Base-by-base conservation (phyloP, 2,797 vertebrate genomes). In the Parauchenoglanis punctatus region DNA sequence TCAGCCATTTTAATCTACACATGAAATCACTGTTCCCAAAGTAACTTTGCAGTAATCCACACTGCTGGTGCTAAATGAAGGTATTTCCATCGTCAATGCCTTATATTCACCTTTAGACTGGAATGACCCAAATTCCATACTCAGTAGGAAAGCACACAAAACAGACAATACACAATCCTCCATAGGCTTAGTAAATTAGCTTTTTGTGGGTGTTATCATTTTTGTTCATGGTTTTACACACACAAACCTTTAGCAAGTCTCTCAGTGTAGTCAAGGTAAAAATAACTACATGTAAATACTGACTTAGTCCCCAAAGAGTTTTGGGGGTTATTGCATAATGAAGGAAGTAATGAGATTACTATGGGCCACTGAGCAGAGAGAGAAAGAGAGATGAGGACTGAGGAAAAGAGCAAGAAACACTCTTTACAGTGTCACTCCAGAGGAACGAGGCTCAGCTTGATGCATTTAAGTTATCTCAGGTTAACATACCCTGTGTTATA, bases 291-390 rank as follows among this genome's bases (percentile, higher is more conserved):
- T 52, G 15, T 65, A 59, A 83, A 78, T 70, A 73, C 67, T 58
- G 28, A 75, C n/a, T n/a, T 77, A 25, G 3, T 82, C 31, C 68
- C 44, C 28, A 58, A 49, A 84, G 73, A 70, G 87, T 87, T 40
- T 86, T 82, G 70, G 83, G 70, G 52, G 35, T 87, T 67, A 90
- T 89, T 88, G 86, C 65, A 31, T 89, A 87, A 86, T 18, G 61
- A 65, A 87, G 72, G 73, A 86, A 87, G 76, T 90, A 89, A 86
- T 89, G 52, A 86, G 40, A 87, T 87, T 84, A 81, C 25, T 65
- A 65, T 49, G 85, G 88, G 87, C 89, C 63, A 54, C 25, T 88
- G 85, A 86, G 83, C 61, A 81, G 61, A 86, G 67, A 85, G 40
- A 35, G 17, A 84, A 59, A 73, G 28, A 75, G 46, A 67, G 46